Conservation (phyloP, 1,140 invertebrate species). For the Heliconius congener region DNA sequence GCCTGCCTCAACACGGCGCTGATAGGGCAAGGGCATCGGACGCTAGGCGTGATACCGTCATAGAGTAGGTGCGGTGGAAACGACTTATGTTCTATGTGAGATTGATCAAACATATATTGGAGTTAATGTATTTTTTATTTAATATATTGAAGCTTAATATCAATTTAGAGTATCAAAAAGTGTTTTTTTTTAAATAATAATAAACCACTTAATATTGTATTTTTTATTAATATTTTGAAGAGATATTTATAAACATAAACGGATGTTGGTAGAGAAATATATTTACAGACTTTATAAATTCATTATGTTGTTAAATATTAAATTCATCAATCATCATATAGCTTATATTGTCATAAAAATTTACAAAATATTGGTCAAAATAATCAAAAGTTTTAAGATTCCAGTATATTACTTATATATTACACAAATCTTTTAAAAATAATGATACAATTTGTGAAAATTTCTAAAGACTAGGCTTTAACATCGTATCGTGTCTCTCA, state of each 20-base stretch:
- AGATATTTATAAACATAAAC: too few species aligned
- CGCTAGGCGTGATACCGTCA: conserved; percentile 49
- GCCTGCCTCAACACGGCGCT: conserved; percentile 59
- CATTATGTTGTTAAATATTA: too few species aligned
- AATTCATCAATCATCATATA: too few species aligned
- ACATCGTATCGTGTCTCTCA: conserved; percentile 25
- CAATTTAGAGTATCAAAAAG: too few species aligned
- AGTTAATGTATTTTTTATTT: too few species aligned
- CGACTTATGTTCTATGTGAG: conserved; percentile 2
- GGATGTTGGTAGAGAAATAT: too few species aligned
- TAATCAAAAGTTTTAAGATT: background rate
- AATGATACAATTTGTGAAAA: too few species aligned
- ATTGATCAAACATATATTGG: background rate
- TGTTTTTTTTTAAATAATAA: too few species aligned
- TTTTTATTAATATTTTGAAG: too few species aligned
- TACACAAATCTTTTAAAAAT: background rate
- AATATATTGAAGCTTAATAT: too few species aligned
- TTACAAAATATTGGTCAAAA: background rate
- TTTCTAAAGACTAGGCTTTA: background rate
- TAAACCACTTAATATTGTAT: too few species aligned
- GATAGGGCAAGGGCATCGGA: conserved; percentile 72
- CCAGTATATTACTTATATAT: background rate
- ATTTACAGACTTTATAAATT: too few species aligned
- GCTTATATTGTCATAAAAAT: background rate
- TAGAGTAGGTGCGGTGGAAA: conserved; percentile 37